phyloP scores from a whole-genome alignment of 2,113 vertebrate species.

The Drymodes brunneopygia region DNA sequence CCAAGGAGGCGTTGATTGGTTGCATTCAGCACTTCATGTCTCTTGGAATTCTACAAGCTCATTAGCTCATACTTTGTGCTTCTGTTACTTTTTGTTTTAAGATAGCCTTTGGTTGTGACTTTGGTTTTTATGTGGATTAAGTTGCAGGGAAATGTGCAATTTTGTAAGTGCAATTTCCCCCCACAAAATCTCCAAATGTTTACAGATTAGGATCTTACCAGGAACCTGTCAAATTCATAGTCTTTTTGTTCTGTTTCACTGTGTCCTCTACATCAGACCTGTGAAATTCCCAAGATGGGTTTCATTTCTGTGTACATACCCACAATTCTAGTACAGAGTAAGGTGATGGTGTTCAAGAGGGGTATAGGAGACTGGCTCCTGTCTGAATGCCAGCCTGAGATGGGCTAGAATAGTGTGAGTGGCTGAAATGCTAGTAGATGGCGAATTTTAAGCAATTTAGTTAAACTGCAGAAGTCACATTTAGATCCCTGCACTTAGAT shows the following conservation, averaged over 20 bases:
- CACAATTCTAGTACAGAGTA: neutral
- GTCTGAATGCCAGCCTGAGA: neutral
- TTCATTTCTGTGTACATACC: neutral
- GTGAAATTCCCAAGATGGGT: neutral
- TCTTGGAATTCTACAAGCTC: neutral
- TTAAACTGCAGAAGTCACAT: neutral
- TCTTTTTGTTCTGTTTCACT: neutral
- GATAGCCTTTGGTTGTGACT: neutral
- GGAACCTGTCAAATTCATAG: neutral
- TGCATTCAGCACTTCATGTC: neutral
- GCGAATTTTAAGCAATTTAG: neutral
- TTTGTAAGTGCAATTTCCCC: neutral
- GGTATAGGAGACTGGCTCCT: neutral
- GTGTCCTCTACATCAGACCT: neutral
- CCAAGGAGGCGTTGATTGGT: neutral
- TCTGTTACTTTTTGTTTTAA: neutral
- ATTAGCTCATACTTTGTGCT: neutral
- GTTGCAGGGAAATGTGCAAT: neutral
- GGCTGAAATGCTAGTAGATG: neutral
- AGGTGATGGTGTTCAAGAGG: neutral
- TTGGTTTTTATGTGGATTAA: neutral
- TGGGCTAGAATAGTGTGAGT: fast-evolving
- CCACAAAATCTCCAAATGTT: neutral
- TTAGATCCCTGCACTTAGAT: neutral
- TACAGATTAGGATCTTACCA: neutral